Conservation (phyloP, 2,888 invertebrate species). For the Trichopria drosophilae region DNA sequence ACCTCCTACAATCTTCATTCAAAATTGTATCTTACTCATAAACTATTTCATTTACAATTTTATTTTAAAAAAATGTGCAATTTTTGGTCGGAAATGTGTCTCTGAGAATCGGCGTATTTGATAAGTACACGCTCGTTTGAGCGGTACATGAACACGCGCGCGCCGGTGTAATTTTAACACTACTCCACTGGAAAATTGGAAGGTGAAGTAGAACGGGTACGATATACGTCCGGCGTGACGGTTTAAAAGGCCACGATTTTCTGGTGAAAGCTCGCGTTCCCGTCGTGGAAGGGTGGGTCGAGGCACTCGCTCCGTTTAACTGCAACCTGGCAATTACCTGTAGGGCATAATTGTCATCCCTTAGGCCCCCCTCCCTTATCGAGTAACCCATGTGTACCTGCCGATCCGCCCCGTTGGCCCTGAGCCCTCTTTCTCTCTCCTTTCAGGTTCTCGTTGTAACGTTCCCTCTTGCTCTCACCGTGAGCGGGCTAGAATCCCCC, state of each 20-base stretch:
- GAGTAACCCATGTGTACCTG: conserved; percentile 9
- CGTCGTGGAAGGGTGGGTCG: conserved; percentile 37
- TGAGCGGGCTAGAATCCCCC: no score
- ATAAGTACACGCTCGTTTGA: no score
- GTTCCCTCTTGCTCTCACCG: no score
- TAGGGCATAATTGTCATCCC: conserved; percentile 58
- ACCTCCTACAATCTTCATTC: no score
- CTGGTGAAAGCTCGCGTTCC: conserved; percentile 48
- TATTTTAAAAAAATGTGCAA: no score
- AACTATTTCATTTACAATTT: no score
- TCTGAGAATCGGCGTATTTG: no score
- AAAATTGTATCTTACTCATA: no score
- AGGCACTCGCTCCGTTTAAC: conserved; percentile 52
- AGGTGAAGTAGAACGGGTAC: conserved; percentile 14
- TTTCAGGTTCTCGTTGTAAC: no score
- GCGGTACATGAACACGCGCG: conserved; percentile 3
- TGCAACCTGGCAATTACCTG: conserved; percentile 55
- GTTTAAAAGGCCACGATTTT: conserved; percentile 50
- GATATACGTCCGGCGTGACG: conserved; percentile 41
- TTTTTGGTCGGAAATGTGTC: no score
- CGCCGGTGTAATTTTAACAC: conserved; percentile 11
- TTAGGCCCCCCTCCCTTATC: conserved; percentile 45
- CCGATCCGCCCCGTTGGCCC: no score
- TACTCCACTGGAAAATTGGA: conserved; percentile 19
- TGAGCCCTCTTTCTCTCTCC: no score